These are phyloP conservation scores for Thera britannica DNA, from an alignment of 2,888 invertebrate genomes.

Conservation along the genomic window DNA sequence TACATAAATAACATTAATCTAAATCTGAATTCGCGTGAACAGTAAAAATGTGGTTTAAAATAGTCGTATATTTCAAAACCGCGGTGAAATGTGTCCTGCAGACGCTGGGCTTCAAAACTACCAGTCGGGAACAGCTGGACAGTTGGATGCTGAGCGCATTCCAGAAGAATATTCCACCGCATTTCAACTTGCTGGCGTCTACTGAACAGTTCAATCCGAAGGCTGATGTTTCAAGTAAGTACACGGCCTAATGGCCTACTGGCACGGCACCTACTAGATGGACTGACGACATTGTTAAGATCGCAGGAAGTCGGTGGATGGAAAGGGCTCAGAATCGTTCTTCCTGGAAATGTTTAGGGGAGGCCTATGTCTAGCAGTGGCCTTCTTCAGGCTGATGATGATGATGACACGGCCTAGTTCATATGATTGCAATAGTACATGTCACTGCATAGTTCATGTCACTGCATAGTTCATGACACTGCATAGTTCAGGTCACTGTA, in stretches of 20 bases:
- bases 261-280: too few relatives aligned
- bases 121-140: constrained; percentile 91
- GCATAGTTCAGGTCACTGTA: too few relatives aligned
- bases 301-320: too few relatives aligned
- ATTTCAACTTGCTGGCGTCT: constrained; percentile 90
- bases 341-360: too few relatives aligned
- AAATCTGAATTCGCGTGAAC: background rate
- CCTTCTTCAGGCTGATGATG: too few relatives aligned
- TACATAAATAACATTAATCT: background rate
- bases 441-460: background rate
- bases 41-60: constrained; percentile 11
- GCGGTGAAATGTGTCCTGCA: constrained; percentile 56
- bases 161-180: constrained; percentile 93
- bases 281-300: too few relatives aligned
- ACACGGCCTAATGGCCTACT: background rate
- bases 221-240: constrained; percentile 83
- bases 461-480: background rate
- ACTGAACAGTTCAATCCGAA: constrained; percentile 82
- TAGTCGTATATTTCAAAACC: constrained; percentile 1
- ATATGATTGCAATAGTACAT: too few relatives aligned
- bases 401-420: too few relatives aligned
- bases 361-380: too few relatives aligned
- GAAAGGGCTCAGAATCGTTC: too few relatives aligned
- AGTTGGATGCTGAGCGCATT: constrained; percentile 92
- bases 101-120: constrained; percentile 92